phyloP scores from a whole-genome alignment of 2,797 vertebrate species.

The Vespertilio murinus region DNA sequence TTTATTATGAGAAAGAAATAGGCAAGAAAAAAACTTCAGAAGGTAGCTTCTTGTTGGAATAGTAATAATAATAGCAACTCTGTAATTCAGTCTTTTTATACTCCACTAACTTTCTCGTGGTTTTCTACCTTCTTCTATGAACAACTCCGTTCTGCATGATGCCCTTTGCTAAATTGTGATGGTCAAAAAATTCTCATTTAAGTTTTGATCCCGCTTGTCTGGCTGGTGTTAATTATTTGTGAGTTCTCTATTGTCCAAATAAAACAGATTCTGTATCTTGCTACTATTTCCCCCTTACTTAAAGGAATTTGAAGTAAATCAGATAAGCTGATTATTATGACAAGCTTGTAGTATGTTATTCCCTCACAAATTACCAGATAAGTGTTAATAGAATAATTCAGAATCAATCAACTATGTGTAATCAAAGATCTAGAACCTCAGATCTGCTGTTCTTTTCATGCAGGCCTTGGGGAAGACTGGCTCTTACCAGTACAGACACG shows the following conservation, averaged over 20 bases:
- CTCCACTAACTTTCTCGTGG: background rate
- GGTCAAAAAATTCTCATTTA: background rate
- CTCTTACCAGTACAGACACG: background rate
- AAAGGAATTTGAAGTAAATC: background rate
- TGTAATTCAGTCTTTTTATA: background rate
- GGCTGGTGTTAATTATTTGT: background rate
- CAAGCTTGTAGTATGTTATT: constrained; percentile 24
- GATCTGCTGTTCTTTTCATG: background rate
- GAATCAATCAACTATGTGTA: background rate
- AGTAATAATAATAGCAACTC: background rate
- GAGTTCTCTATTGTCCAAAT: background rate
- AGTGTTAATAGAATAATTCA: background rate
- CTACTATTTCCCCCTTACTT: background rate
- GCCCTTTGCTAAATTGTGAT: background rate
- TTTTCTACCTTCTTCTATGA: background rate
- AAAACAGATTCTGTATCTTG: background rate
- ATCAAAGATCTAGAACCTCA: background rate
- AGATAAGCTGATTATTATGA: background rate
- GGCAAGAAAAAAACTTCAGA: background rate
- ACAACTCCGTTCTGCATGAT: background rate
- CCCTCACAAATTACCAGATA: background rate
- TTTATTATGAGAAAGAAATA: background rate
- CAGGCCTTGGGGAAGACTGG: constrained; percentile 4
- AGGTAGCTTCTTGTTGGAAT: background rate
- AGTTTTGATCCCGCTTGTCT: background rate